Conservation (phyloP, 2,113 vertebrate genomes). For the Vombatus ursinus region DNA sequence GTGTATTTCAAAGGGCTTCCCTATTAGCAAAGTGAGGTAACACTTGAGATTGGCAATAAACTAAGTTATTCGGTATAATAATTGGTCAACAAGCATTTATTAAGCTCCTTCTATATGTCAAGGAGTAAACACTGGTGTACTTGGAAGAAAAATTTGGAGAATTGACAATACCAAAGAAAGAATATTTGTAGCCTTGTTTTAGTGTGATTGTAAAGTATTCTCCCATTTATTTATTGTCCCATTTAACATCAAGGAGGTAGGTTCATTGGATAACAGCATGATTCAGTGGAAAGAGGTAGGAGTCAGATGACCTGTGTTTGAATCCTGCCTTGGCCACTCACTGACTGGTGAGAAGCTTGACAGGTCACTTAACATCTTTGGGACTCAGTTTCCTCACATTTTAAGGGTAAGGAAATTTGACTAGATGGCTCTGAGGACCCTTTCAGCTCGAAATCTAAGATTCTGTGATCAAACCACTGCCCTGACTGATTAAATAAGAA, state of each 20-base stretch:
- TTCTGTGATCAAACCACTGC: not conserved
- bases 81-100: not conserved
- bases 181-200: no score
- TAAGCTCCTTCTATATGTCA: not conserved
- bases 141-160: no score
- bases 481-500: not conserved
- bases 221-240: no score
- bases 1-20: not conserved
- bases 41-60: not conserved
- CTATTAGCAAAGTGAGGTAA: not conserved
- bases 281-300: not conserved
- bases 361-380: no score
- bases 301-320: not conserved
- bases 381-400: not conserved
- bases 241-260: no score
- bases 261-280: not conserved
- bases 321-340: not conserved
- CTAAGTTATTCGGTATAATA: no score
- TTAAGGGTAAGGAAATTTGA: not conserved
- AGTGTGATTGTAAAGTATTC: no score
- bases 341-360: not conserved
- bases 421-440: not conserved
- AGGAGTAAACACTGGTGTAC: not conserved
- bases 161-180: no score
- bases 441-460: not conserved